Evolutionary conservation across 2,888 invertebrate species (phyloP).

Genomic region (Andricus curvator): DNA sequence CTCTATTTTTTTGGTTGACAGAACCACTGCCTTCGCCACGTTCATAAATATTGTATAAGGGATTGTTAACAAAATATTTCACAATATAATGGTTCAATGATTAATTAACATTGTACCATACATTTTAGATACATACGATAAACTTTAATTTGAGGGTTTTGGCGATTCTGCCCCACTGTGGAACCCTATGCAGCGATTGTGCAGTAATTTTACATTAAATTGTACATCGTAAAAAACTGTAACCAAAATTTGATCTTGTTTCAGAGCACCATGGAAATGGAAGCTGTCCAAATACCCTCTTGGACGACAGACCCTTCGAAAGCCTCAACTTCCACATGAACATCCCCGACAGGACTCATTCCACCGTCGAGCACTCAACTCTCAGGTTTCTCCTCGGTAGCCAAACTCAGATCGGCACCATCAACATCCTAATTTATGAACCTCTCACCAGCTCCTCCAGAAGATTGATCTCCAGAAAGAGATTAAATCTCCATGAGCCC

Average conservation of each 20-base stretch:
- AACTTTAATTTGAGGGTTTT: too few species aligned
- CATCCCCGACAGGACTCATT: constrained; percentile 42
- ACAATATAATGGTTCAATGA: too few species aligned
- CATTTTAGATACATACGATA: too few species aligned
- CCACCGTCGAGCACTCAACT: constrained; percentile 78
- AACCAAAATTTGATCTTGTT: constrained; percentile 48
- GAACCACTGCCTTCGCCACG: too few species aligned
- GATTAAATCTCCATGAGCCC: constrained; percentile 70
- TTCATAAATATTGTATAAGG: too few species aligned
- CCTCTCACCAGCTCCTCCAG: not conserved
- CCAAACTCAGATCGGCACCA: constrained; percentile 48
- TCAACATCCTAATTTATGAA: constrained; percentile 65
- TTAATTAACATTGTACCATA: too few species aligned
- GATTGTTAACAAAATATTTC: too few species aligned
- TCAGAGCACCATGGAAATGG: constrained; percentile 65
- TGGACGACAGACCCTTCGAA: constrained; percentile 30
- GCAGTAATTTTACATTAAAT: too few species aligned
- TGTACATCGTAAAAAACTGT: too few species aligned
- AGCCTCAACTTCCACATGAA: constrained; percentile 24
- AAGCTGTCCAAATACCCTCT: constrained; percentile 43
- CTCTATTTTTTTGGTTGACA: too few species aligned
- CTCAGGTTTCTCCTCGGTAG: constrained; percentile 76
- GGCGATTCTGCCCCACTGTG: too few species aligned
- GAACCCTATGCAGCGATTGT: too few species aligned
- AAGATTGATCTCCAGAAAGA: constrained; percentile 68